phyloP scores from a whole-genome alignment of 2,113 vertebrate genomes.

The Columba janthina region DNA sequence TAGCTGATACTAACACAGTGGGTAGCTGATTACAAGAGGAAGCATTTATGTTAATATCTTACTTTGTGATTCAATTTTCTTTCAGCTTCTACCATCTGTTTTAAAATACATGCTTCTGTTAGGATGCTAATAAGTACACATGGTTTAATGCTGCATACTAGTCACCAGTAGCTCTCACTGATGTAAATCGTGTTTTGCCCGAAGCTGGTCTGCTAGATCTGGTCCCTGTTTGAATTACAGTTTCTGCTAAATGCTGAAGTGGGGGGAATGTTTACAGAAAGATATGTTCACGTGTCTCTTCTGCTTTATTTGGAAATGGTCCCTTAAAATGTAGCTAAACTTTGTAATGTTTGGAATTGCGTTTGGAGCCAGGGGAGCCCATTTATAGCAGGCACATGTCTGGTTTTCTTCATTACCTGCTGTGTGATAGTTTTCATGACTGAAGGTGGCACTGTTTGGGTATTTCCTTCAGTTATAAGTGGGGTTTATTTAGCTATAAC shows the following conservation, averaged over 20 bases:
- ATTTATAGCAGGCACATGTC: background rate
- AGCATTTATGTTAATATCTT: conserved; percentile 50
- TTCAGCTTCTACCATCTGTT: conserved; percentile 58
- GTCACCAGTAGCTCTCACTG: background rate
- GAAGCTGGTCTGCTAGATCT: background rate
- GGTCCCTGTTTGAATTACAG: background rate
- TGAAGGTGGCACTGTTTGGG: background rate
- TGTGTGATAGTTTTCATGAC: background rate
- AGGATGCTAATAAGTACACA: background rate
- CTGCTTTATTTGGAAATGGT: conserved; percentile 8
- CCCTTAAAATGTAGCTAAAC: background rate
- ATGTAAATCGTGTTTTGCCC: conserved; percentile 23
- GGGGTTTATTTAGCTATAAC: background rate
- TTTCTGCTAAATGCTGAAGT: background rate
- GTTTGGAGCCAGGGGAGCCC: background rate
- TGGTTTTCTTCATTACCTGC: background rate
- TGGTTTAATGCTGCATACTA: background rate
- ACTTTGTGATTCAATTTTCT: conserved; percentile 58
- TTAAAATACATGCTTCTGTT: conserved; percentile 38
- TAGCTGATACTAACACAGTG: conserved; percentile 21
- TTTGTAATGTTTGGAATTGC: background rate
- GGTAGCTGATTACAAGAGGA: conserved; percentile 59
- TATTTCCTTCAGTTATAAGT: background rate
- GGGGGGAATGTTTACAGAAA: background rate
- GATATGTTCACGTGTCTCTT: background rate